Base-by-base conservation (phyloP, 2,797 vertebrate species). In the Girardinus metallicus region DNA sequence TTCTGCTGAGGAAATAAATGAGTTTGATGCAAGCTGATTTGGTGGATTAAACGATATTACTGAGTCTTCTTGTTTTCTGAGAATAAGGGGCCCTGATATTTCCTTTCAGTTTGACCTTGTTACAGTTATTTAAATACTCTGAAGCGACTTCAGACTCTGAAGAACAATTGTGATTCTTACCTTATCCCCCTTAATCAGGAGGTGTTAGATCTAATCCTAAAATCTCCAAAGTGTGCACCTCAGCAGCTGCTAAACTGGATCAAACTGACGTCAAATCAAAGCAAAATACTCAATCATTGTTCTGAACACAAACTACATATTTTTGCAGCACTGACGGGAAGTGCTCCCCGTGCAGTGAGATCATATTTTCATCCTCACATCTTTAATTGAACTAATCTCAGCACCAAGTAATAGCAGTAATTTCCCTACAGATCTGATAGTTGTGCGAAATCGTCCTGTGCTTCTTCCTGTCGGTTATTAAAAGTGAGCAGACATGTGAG, bases 341-440 rank as follows among this genome's bases (percentile, higher is more conserved):
- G 26, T 44, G 2, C 41, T 70, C 23, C 39, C 66, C n/a, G 11
- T 43, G 39, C 26, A 15, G 23, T 44, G 15, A 71, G 68, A 71
- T 29, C 41, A 44, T 71, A 16, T 78, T 51, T 85, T 47, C 82
- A 49, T 79, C 41, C 73, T 75, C 83, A 51, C 34, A 77, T 62
- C 76, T 78, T 83, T 55, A 80, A 49, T 60, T 31, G 43, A 55
- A 83, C 31, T 64, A 77, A 76, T 21, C 49, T 41, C 71, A 71
- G 74, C 66, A 64, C 77, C 26, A 41, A 77, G 73, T 79, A 78
- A 87, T 84, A 72, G 8, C 44, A 82, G 46, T 82, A 43, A 84
- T 83, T 89, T 85, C 71, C 11, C 1, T 12, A 26, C 15, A 55
- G 79, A 80, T 86, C 82, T 84, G 46, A 13, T 66, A 62, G n/a